phyloP scores from a whole-genome alignment of 30 jellyfish, hydroid and myxozoan genomes.

The Phacellophora camtschatica region DNA sequence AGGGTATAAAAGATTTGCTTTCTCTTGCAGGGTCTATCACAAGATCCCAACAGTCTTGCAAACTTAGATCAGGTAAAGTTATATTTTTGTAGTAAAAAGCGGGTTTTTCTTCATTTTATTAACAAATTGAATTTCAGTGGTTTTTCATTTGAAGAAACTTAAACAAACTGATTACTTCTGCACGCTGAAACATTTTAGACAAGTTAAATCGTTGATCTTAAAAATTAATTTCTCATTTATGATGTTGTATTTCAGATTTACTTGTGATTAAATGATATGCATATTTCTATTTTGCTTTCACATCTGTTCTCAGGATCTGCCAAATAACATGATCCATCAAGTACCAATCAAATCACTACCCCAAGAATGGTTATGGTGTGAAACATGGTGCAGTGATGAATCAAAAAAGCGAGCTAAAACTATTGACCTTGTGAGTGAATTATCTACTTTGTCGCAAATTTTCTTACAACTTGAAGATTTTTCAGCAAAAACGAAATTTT shows the following conservation, averaged over 20 bases:
- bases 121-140: not conserved
- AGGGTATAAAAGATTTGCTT: no score
- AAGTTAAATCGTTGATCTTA: no score
- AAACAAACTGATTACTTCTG: no score
- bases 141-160: no score
- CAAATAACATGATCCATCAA: constrained; percentile 96
- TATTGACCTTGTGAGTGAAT: constrained; percentile 81
- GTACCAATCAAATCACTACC: constrained; percentile 94
- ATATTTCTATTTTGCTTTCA: no score
- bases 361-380: constrained; percentile 99
- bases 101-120: not conserved
- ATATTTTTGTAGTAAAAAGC: not conserved
- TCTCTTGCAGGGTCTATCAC: constrained; percentile 82
- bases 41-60: constrained; percentile 98
- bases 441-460: no score
- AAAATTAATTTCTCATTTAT: no score
- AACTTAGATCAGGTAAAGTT: constrained; percentile 87
- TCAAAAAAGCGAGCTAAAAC: constrained; percentile 91
- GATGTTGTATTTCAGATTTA: no score
- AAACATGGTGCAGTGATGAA: constrained; percentile 98
- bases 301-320: constrained; percentile 97
- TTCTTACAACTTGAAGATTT: no score
- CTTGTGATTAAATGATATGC: no score
- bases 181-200: no score
- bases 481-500: no score